Evolutionary conservation across 2,113 vertebrate genomes (phyloP).

Genomic region (Carassius gibelio): DNA sequence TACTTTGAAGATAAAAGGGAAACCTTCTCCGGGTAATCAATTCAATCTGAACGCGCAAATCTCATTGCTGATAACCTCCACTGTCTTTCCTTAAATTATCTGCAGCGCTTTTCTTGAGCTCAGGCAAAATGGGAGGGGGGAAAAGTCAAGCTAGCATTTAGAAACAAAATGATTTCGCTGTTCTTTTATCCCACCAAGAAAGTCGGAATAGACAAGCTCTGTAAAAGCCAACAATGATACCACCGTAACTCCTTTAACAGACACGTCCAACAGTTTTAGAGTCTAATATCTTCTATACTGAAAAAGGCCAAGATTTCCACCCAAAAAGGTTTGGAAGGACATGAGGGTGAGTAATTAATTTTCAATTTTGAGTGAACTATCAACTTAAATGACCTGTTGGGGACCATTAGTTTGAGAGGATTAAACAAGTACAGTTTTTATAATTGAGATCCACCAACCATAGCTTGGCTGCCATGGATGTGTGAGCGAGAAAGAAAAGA

Average conservation of each 20-base stretch:
- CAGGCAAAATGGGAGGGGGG: neutral
- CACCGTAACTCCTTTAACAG: slow-evolving; percentile 67
- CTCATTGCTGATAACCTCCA: slow-evolving; percentile 50
- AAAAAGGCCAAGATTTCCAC: neutral
- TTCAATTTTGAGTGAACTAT: neutral
- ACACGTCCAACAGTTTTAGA: slow-evolving; percentile 58
- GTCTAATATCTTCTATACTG: slow-evolving; percentile 7
- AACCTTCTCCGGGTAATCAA: slow-evolving; percentile 51
- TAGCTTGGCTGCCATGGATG: slow-evolving; percentile 22
- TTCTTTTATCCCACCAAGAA: slow-evolving; percentile 51
- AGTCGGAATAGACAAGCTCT: slow-evolving; percentile 6
- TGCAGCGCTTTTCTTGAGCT: slow-evolving; percentile 17
- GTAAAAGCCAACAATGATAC: slow-evolving; percentile 48
- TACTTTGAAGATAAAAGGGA: slow-evolving; percentile 50
- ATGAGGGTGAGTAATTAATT: no score
- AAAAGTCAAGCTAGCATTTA: slow-evolving; percentile 32
- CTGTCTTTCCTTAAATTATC: slow-evolving; percentile 44
- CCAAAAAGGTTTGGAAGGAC: neutral
- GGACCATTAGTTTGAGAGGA: neutral
- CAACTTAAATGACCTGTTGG: neutral
- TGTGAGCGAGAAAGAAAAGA: neutral
- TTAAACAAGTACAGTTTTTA: neutral
- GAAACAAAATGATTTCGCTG: neutral
- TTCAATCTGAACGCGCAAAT: slow-evolving; percentile 55
- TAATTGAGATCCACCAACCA: slow-evolving; percentile 50